Evolutionary conservation across 1,140 invertebrate species (phyloP), one percentile per base, ranked within the genome.

Genomic region (Temnothorax curvispinosus): DNA sequence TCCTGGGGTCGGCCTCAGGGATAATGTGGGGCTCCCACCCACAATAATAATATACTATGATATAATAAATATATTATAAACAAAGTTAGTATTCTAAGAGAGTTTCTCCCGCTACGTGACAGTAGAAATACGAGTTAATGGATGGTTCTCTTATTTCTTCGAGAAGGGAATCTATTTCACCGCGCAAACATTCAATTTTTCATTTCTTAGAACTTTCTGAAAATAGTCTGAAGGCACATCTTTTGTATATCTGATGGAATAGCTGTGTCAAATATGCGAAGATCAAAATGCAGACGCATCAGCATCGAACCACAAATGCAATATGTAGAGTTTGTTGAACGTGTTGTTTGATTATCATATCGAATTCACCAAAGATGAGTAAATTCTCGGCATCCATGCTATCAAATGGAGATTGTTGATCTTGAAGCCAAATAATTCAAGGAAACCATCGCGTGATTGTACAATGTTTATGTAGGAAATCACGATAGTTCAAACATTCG

Each of bases 241-340:
- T 13, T 58, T 80, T 47, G 6, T 38, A 82, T n/a, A 41, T 44
- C 1, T 13, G 18, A 58, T 15, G 44, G 18, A 56, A 58, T 41
- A 54, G 21, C 44, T 38, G 60, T 38, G 41, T 71, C 52, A 18
- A 56, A 21, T 65, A 50, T 52, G 11, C 13, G 21, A 54, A 38
- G n/a, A 15, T 54, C 32, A n/a, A 54, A 58, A 72, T 82, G 38
- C 4, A 44, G 15, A 0, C 13, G n/a, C 50, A 9, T 71, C 35
- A 38, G 4, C 35, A 8, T 35, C 27, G 3, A 2, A n/a, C 2
- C 9, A 27, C 27, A 58, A 82, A 72, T 47, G 67, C 44, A 82
- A 82, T 74, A 82, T 82, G 65, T 52, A 35, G 21, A 56, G 52
- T 71, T 72, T 82, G 18, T 78, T 67, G 62, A 80, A 80, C 76